Conservation (phyloP, 2,797 vertebrate species). For the Monodelphis domestica region DNA sequence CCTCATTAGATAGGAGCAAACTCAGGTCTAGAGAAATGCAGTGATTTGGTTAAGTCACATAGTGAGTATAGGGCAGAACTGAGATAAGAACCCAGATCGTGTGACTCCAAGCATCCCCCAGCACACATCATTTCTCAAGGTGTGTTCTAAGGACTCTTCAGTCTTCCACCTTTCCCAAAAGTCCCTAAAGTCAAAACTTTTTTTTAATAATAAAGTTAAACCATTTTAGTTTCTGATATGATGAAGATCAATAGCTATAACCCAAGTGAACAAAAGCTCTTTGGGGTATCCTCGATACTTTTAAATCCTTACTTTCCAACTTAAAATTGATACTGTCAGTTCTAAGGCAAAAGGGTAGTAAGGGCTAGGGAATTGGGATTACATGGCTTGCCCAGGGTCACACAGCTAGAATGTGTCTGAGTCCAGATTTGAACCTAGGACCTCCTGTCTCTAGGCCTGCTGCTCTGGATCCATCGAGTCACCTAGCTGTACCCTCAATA, state of each 20-base stretch:
- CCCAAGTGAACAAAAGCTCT: background rate
- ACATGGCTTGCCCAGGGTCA: no score
- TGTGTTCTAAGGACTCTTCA: background rate
- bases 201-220: background rate
- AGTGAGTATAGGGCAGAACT: rapidly evolving
- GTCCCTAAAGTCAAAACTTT: background rate
- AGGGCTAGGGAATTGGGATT: no score
- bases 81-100: background rate
- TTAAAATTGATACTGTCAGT: no score
- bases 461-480: no score
- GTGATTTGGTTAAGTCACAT: background rate
- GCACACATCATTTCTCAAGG: background rate
- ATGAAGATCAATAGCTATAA: background rate
- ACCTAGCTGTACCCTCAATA: no score
- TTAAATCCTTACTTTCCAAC: no score
- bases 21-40: background rate
- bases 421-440: no score
- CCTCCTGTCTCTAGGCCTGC: no score
- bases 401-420: no score
- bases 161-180: background rate
- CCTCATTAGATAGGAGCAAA: background rate
- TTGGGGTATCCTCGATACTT: no score
- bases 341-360: no score
- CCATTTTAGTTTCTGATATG: background rate
- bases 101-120: rapidly evolving